Evolutionary conservation across 1,140 invertebrate species (phyloP).

Genomic region (Cephus cinctus): DNA sequence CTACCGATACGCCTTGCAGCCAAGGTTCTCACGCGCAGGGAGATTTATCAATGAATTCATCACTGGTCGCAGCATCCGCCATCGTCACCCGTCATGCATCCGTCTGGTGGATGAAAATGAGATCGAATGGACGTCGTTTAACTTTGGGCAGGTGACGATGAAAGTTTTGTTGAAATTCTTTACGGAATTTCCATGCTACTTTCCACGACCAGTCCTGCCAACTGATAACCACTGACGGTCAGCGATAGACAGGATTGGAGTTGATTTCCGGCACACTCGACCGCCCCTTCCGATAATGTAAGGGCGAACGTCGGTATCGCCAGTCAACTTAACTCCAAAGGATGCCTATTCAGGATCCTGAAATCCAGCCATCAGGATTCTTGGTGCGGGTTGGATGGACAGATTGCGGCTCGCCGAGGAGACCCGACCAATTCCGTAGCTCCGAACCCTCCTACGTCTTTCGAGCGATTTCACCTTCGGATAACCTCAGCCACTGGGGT

Average conservation of each 20-base stretch:
- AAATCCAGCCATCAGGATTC: conserved; percentile 35
- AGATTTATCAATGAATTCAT: too few relatives aligned
- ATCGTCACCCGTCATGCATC: background rate
- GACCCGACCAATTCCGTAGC: too few relatives aligned
- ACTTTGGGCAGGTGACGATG: background rate
- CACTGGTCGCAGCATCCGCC: too few relatives aligned
- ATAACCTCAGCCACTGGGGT: too few relatives aligned
- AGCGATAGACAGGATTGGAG: conserved; percentile 44
- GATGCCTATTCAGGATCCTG: conserved; percentile 13
- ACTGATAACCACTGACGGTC: conserved; percentile 22
- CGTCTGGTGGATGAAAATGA: background rate
- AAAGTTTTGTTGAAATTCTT: too few relatives aligned
- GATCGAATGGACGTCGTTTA: background rate
- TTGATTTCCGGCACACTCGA: conserved; percentile 42
- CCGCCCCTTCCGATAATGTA: conserved; percentile 32
- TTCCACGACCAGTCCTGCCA: too few relatives aligned
- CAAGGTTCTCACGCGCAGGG: too few relatives aligned
- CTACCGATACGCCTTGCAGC: conserved; percentile 19
- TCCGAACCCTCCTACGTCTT: too few relatives aligned
- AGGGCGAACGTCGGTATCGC: conserved; percentile 33
- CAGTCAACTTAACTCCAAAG: conserved; percentile 42
- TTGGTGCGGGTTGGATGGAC: conserved; percentile 37
- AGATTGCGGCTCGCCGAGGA: conserved; percentile 49
- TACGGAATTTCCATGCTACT: too few relatives aligned
- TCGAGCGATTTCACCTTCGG: too few relatives aligned